Base-by-base conservation (phyloP, 1,140 invertebrate genomes). In the Sarcophaga bullata region DNA sequence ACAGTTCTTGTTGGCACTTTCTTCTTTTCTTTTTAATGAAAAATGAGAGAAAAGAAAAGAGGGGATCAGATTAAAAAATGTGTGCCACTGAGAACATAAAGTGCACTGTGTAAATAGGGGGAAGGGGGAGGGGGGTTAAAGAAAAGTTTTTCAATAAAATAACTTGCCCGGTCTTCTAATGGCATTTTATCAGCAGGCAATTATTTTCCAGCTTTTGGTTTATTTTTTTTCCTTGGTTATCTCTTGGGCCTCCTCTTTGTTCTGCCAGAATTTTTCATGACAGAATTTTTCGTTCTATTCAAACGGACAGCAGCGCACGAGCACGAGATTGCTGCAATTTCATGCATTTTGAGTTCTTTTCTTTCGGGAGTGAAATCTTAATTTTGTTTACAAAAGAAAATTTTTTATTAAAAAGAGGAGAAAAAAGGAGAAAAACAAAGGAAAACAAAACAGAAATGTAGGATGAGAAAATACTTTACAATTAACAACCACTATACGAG, bases 91-190 rank as follows among this genome's bases (percentile, higher is more conserved):
- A 25, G 62, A 10, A 68, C 5, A 19, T 10, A 6, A 73, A 10
- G 68, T 62, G 9, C 15, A 25, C 68, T 25, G 11, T 73, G n/a
- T 6, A 25, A 68, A 11, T 6, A 11, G 10, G 47, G 19, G 75
- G n/a, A 50, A 78, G n/a, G 10, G 47, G 19, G 75, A 13, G 25
- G 25, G 50, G 4, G 48, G 19, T 0, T 8, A 75, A 11, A 47
- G 25, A 52, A 50, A 50, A 78, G 3, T 50, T 78, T 78, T 78
- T 52, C 75, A 78, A 78, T 78, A 78, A 78, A 78, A 78, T 78
- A 17, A 50, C 75, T 78, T 52, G 49, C n/a, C n/a, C n/a, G 62
- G 62, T 68, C 19, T 68, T 50, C n/a, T 78, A 50, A 78, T 78
- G 75, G 19, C 75, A 78, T 78, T 78, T 78, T 25, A 78, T 78